Base-by-base conservation (phyloP, 92 coral and sea anemone species). In the Micromussa lordhowensis region DNA sequence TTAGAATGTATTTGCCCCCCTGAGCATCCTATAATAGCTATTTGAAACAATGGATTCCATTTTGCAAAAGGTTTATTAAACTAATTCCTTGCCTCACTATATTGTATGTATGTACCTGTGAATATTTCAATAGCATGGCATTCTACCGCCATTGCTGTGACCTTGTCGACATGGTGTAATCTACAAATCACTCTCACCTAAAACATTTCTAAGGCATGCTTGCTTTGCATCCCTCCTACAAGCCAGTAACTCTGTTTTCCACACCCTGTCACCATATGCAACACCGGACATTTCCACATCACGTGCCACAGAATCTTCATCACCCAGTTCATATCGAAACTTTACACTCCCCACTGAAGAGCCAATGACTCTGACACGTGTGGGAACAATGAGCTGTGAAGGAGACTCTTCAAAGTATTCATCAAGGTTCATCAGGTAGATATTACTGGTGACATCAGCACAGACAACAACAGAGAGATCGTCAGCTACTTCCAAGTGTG, bases 221-320 rank as follows among this genome's bases (percentile, higher is more conserved):
- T 77, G 85, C 72, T 72, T 70, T 30, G 88, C 94, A 34, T 87
- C 91, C 31, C 87, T 84, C 72, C 88, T 90, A 75, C 88, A 85
- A 17, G 90, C 93, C 79, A 92, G 84, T 10, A 94, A 90, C 55
- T 95, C 98, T 82, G 96, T 94, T 86, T 95, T 95, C 98, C 98
- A 94, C 54, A 94, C 96, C 88, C 96, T 94, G 87, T 95, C 98
- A 14, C 98, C 98, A 86, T 94, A 95, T 0, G 91, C 84, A 71
- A 95, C 80, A 64, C 89, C 93, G 11, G 89, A 66, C 68, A 88
- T 92, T 35, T 90, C 84, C 1, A 87, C 61, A 73, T 82, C 88
- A 13, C 98, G 91, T 24, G 92, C 68, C 68, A 95, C 86, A 19
- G 92, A 66, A 82, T 95, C 98, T 80, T 95, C 98, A 76, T 95